phyloP scores from a whole-genome alignment of 2,797 vertebrate genomes.

The Danio choprae region DNA sequence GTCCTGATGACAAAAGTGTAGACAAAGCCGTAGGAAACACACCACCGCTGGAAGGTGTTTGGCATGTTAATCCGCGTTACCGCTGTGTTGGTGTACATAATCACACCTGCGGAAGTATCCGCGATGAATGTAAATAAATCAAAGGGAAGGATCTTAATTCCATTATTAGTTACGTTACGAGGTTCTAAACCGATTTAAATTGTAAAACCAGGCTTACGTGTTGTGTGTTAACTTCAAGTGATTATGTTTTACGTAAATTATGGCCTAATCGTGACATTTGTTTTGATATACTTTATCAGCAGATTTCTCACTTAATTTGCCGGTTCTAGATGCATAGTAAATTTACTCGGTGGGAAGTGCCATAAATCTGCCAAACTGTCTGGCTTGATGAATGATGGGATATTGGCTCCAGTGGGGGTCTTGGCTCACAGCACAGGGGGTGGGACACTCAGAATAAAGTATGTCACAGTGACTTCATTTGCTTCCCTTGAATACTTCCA shows the following conservation, averaged over 20 bases:
- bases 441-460: slow-evolving; percentile 49
- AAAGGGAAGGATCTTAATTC: slow-evolving; percentile 53
- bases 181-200: neutral
- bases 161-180: slow-evolving; percentile 38
- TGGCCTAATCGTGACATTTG: slow-evolving; percentile 30
- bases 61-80: slow-evolving; percentile 71
- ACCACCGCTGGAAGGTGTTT: slow-evolving; percentile 70
- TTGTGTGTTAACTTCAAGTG: neutral
- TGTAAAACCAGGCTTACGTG: neutral
- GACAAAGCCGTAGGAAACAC: slow-evolving; percentile 71
- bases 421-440: slow-evolving; percentile 51
- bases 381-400: slow-evolving; percentile 71
- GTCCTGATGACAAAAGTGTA: slow-evolving; percentile 42
- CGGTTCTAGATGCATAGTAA: slow-evolving; percentile 43
- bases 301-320: slow-evolving; percentile 31
- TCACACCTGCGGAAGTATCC: slow-evolving; percentile 55
- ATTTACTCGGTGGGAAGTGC: slow-evolving; percentile 75
- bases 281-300: slow-evolving; percentile 17
- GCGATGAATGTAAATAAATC: slow-evolving; percentile 66
- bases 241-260: neutral
- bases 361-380: slow-evolving; percentile 78
- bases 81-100: slow-evolving; percentile 58
- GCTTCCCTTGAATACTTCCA: neutral
- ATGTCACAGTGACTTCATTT: slow-evolving; percentile 22
- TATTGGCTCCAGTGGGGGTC: slow-evolving; percentile 70